phyloP scores from a whole-genome alignment of 2,797 vertebrate genomes.

The Acipenser ruthenus region DNA sequence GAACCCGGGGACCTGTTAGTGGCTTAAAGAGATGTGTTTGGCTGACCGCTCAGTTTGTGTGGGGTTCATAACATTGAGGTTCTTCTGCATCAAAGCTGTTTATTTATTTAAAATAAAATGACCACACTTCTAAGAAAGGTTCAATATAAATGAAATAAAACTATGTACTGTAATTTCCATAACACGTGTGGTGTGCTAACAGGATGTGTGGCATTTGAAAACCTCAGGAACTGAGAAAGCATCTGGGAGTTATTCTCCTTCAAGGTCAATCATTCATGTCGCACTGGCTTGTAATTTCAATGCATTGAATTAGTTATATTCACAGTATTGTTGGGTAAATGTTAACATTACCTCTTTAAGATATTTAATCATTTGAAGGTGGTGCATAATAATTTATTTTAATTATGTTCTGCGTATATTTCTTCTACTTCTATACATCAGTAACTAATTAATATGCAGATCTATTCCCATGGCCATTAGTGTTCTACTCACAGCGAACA shows the following conservation, averaged over 20 bases:
- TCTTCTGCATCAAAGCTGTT: no score
- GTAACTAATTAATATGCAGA: constrained; percentile 45
- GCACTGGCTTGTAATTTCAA: constrained; percentile 46
- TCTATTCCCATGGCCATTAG: constrained; percentile 51
- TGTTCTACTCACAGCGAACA: constrained; percentile 29
- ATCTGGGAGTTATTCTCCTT: constrained; percentile 38
- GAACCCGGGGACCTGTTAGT: no score
- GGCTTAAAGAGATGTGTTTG: no score
- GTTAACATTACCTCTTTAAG: constrained; percentile 46
- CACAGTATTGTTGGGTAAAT: constrained; percentile 39
- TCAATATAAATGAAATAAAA: no score
- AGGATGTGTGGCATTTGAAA: constrained; percentile 64
- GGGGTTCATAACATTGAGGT: no score
- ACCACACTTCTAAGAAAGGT: no score
- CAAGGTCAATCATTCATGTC: constrained; percentile 45
- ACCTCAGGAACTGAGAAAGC: constrained; percentile 58
- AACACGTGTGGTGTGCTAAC: constrained; percentile 7
- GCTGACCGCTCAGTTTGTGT: no score
- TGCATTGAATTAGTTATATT: constrained; percentile 42
- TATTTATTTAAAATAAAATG: no score
- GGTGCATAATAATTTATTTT: constrained; percentile 35
- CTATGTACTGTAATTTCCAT: no score
- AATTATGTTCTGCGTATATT: constrained; percentile 35
- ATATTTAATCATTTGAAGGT: constrained; percentile 41
- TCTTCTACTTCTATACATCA: constrained; percentile 34